Evolutionary conservation across 2,113 vertebrate species (phyloP).

Genomic region (Diadophis punctatus): DNA sequence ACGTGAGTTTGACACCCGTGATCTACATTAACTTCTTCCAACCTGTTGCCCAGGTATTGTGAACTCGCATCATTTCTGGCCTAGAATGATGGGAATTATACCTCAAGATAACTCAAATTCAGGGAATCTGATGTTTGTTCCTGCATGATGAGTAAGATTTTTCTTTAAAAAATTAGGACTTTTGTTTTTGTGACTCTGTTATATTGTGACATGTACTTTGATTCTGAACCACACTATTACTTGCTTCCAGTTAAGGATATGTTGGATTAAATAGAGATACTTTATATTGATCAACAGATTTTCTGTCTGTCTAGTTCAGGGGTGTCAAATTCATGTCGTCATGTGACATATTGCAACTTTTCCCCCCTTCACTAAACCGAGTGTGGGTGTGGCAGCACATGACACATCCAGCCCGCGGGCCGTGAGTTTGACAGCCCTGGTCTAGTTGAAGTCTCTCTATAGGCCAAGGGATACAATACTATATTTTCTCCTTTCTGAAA

Average conservation of each 20-base stretch:
- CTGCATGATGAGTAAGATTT: not conserved
- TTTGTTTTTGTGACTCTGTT: not conserved
- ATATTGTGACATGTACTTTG: not conserved
- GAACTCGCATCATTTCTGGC: not conserved
- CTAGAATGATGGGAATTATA: not conserved
- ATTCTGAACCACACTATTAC: not conserved
- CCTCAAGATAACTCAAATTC: not conserved
- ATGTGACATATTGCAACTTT: too few relatives aligned
- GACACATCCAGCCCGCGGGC: too few relatives aligned
- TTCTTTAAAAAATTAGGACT: not conserved
- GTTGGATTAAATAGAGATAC: not conserved
- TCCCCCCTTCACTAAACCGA: too few relatives aligned
- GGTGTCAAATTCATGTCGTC: too few relatives aligned
- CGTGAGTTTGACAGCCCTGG: too few relatives aligned
- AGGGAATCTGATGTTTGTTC: not conserved
- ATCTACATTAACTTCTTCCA: not conserved
- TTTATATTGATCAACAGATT: not conserved
- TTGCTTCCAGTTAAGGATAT: not conserved
- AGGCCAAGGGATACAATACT: not conserved
- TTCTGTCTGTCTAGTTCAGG: not conserved
- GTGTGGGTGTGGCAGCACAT: too few relatives aligned
- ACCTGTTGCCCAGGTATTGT: not conserved
- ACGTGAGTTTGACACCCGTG: too few relatives aligned
- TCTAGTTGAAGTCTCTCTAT: not conserved
- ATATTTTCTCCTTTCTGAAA: not conserved